Base-by-base conservation (phyloP, 2,888 invertebrate genomes). In the Ophraella communa region DNA sequence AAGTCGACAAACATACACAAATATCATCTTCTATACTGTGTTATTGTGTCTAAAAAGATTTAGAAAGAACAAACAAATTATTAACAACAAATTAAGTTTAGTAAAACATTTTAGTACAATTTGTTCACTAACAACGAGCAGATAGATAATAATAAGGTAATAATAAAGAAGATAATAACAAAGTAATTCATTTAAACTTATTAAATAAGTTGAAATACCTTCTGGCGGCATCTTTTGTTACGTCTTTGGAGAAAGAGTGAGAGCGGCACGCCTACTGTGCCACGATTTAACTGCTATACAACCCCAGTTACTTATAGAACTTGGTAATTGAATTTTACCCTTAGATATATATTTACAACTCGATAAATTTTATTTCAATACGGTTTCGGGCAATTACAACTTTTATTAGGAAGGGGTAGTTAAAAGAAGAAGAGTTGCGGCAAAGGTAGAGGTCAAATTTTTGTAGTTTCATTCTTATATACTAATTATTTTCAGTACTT, bases 241-340 rank as follows among this genome's bases (percentile, higher is more conserved):
- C 74, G 74, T 75, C 76, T 74, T 72, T 71, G 70, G 70, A 68
- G 71, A 65, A 71, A 70, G 70, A 70, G 71, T 56, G 70, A 71
- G 72, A 73, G 5, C 10, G 17, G 68, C 73, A 76, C 79, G 79
- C 78, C 79, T 76, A 60, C 59, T 23, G 30, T 30, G 58, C 35
- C 10, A 71, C 76, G 74, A 78, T 78, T 79, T 77, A 79, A 77
- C 78, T 78, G 78, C 70, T 44, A 20, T 51, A 69, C 74, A 72
- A 71, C 74, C 77, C 75, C 77, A 71, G 70, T 74, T 79, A 79
- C 79, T 80, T 78, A 80, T 79, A 78, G 77, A 78, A 78, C 45
- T 78, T 74, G 77, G 78, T 81, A 82, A 82, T 82, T 82, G 82
- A 81, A 81, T 82, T 81, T 78, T 77, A 77, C 79, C 80, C 78